Conservation (phyloP, 2,888 invertebrate species). For the Tholera decimalis region DNA sequence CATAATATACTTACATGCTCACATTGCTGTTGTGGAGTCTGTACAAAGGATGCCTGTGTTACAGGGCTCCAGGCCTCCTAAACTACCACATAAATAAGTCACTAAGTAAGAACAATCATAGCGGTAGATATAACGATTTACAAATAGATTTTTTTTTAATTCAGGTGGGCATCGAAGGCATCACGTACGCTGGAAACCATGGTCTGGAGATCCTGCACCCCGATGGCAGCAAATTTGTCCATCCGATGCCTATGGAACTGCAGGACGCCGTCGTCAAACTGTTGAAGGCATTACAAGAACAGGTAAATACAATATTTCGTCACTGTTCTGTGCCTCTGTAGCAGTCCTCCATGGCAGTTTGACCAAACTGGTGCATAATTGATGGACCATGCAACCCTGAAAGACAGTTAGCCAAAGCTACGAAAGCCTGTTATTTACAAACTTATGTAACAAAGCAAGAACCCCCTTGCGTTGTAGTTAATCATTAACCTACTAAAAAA, state of each 20-base stretch:
- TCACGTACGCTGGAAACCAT: slow-evolving; percentile 97
- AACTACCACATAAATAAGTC: no score
- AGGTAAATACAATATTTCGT: slow-evolving; percentile 84
- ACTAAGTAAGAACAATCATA: no score
- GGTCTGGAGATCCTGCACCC: slow-evolving; percentile 97
- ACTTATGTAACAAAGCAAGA: no score
- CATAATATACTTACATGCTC: no score
- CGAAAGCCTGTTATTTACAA: background rate
- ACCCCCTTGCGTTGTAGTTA: background rate
- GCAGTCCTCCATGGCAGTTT: background rate
- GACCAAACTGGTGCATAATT: background rate
- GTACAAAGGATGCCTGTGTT: no score
- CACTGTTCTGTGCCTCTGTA: background rate
- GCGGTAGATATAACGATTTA: no score
- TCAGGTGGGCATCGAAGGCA: slow-evolving; percentile 96
- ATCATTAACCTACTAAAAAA: background rate
- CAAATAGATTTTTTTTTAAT: no score
- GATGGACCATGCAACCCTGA: background rate
- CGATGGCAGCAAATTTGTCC: slow-evolving; percentile 97
- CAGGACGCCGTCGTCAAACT: slow-evolving; percentile 95
- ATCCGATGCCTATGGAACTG: slow-evolving; percentile 97
- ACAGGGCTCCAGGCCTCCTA: no score
- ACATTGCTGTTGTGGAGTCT: no score
- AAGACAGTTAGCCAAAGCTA: background rate
- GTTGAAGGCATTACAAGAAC: slow-evolving; percentile 95